Conservation (phyloP, 2,113 vertebrate species). For the Oncorhynchus tshawytscha region DNA sequence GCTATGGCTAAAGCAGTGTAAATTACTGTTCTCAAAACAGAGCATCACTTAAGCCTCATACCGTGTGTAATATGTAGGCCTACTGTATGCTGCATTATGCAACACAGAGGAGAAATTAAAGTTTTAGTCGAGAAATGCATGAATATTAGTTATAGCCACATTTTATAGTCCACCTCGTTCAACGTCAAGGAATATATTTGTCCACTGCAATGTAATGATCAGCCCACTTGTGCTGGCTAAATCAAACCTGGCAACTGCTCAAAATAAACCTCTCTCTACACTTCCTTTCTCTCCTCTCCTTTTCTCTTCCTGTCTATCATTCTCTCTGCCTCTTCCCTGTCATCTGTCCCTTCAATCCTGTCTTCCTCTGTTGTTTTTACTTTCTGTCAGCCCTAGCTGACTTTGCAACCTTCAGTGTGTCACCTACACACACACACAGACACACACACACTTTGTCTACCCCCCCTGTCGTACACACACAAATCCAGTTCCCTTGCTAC, state of each 20-base stretch:
- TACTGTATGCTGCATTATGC: neutral
- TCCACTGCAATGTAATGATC: neutral
- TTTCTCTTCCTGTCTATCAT: neutral
- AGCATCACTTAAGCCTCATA: too few species aligned
- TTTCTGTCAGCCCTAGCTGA: neutral
- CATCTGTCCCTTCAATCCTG: slow-evolving; percentile 2
- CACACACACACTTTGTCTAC: neutral
- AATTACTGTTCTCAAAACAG: neutral
- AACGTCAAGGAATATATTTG: neutral
- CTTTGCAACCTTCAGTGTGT: neutral
- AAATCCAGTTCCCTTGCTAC: neutral
- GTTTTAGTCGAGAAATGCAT: too few species aligned
- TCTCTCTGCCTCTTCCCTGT: neutral
- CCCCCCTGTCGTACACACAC: neutral
- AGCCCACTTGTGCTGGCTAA: slow-evolving; percentile 4
- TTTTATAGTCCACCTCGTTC: neutral
- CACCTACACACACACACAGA: neutral
- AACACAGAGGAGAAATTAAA: neutral
- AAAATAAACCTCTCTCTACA: slow-evolving; percentile 14
- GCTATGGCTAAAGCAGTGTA: neutral
- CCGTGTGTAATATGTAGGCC: neutral
- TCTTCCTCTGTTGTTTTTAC: neutral
- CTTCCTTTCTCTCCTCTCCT: neutral
- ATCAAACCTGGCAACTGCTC: slow-evolving; percentile 24
- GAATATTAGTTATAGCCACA: neutral